Base-by-base conservation (phyloP, 2,888 invertebrate species). In the Mylabris sibirica region DNA sequence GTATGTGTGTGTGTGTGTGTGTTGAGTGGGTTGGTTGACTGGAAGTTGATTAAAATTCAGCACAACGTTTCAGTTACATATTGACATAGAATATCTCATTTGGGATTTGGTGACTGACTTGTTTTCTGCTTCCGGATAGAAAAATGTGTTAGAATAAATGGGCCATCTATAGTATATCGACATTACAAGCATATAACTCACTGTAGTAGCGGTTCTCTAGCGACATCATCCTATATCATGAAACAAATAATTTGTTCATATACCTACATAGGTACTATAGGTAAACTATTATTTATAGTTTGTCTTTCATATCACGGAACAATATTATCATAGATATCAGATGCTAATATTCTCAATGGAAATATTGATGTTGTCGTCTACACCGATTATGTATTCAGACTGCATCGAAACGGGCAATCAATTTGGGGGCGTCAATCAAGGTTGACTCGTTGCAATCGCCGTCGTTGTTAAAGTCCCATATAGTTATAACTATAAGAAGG, bases 241-340 rank as follows among this genome's bases (percentile, higher is more conserved):
- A 66, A 68, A 70, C 70, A 68, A 74, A 73, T 68, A 73, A 57
- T 57, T 57, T 24, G 24, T 59, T 68, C 69, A 65, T 34, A 61
- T n/a, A 41, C 53, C 24, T 20, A 34, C 20, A 30, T 4, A 30
- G 30, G 30, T 59, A n/a, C n/a, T n/a, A n/a, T n/a, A n/a, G n/a
- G n/a, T n/a, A n/a, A n/a, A n/a, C n/a, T n/a, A n/a, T n/a, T n/a
- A n/a, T n/a, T n/a, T 62, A 64, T 20, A 63, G 73, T 80, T 78
- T 75, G 75, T 76, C 74, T 78, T 80, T 79, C 78, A 72, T 73
- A 78, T 79, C 79, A 79, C 78, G 80, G 73, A 79, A 77, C 78
- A 78, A 81, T 80, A 78, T 80, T 79, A 80, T 81, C 81, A 80
- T 76, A 79, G 79, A 79, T 80, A 81, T 81, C 77, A 78, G 76